Conservation (phyloP, 1,140 invertebrate genomes). For the Hyposmocoma kahamanoa region DNA sequence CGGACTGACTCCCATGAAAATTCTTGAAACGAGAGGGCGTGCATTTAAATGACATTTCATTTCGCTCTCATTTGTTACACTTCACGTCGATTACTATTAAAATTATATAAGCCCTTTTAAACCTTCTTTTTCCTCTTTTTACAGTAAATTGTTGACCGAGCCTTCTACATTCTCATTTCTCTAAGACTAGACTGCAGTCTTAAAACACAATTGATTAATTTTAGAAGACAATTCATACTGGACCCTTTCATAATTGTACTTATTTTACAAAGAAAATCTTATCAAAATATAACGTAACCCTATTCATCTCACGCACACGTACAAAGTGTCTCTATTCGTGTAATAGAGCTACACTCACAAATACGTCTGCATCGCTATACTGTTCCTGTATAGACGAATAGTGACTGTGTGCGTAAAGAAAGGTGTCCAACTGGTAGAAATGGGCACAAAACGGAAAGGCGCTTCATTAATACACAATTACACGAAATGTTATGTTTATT, state of each 20-base stretch:
- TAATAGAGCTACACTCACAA: not conserved
- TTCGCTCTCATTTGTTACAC: too few species aligned
- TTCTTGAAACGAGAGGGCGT: too few species aligned
- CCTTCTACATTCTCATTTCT: too few species aligned
- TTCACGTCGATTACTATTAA: too few species aligned
- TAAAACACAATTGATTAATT: too few species aligned
- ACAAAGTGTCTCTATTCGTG: constrained; percentile 3
- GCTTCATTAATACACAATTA: constrained; percentile 5
- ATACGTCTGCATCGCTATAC: not conserved
- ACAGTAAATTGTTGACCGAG: too few species aligned
- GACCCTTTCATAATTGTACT: not conserved
- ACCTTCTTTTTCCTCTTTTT: too few species aligned
- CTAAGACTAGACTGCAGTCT: too few species aligned
- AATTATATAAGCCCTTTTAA: too few species aligned
- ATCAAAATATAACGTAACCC: not conserved
- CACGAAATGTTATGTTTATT: constrained; percentile 10
- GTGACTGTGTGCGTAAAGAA: constrained; percentile 60
- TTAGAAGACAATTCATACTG: not conserved
- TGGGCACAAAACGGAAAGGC: constrained; percentile 52
- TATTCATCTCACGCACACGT: constrained; percentile 2
- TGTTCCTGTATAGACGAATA: constrained; percentile 17
- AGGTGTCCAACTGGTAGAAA: constrained; percentile 66
- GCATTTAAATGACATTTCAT: too few species aligned
- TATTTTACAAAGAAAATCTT: not conserved
- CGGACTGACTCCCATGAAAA: too few species aligned